Evolutionary conservation across 2,797 vertebrate species (phyloP).

Genomic region (Miichthys miiuy): DNA sequence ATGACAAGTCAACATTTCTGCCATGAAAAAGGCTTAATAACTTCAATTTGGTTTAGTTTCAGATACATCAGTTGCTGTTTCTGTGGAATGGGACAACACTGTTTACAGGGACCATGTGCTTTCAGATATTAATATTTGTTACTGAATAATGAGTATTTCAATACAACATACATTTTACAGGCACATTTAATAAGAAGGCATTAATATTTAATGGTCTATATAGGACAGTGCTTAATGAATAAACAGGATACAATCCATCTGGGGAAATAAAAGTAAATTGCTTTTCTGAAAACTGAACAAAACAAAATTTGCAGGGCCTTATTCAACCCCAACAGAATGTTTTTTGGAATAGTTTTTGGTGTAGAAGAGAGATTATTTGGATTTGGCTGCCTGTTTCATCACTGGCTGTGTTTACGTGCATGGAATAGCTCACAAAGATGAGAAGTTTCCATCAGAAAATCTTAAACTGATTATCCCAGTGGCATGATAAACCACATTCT

Average conservation of each 20-base stretch:
- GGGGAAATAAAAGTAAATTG: slow-evolving; percentile 6
- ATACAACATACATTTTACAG: background rate
- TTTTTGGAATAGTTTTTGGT: background rate
- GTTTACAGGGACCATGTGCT: background rate
- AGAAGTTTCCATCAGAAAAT: background rate
- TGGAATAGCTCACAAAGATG: background rate
- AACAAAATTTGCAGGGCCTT: background rate
- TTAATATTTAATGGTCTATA: slow-evolving; percentile 1
- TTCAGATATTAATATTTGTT: background rate
- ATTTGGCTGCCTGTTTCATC: slow-evolving; percentile 1
- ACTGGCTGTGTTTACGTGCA: background rate
- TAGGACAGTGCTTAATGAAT: slow-evolving; percentile 13
- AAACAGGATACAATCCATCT: background rate
- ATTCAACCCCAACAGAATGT: background rate
- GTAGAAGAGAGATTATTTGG: slow-evolving; percentile 18
- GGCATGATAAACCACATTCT: background rate
- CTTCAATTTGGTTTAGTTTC: background rate
- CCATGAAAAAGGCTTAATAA: background rate
- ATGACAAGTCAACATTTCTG: background rate
- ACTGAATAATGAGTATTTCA: background rate
- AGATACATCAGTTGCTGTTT: background rate
- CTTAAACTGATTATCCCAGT: background rate
- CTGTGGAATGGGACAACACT: background rate
- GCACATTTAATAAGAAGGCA: background rate
- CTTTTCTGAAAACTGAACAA: background rate